A percentile compares a stretch with the other conserved stretches of the same genome.
Evolutionary conservation across 2,113 vertebrate genomes (phyloP).

Genomic region (Mustelus asterias): DNA sequence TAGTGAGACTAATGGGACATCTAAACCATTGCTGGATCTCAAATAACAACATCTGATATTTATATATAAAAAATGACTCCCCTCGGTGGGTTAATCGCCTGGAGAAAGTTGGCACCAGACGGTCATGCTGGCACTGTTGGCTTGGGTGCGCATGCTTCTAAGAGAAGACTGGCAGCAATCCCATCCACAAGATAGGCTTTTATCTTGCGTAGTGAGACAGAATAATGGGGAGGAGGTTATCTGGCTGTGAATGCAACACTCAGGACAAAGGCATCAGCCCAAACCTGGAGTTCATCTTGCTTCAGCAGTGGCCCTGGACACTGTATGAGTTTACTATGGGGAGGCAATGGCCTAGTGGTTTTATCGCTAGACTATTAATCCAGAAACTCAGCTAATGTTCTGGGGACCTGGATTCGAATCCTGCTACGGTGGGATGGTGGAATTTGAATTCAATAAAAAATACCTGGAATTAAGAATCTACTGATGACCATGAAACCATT

Average conservation of each 20-base stretch:
- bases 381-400: too few species aligned
- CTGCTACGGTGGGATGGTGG: too few species aligned
- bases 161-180: background rate
- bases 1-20: background rate
- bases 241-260: too few species aligned
- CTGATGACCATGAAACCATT: too few species aligned
- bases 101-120: background rate
- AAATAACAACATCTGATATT: too few species aligned
- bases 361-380: too few species aligned
- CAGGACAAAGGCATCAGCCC: background rate
- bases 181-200: background rate
- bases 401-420: too few species aligned
- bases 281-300: background rate
- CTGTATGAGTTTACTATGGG: background rate
- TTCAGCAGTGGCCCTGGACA: background rate
- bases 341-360: too few species aligned
- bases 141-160: background rate
- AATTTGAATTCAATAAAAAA: too few species aligned
- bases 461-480: too few species aligned
- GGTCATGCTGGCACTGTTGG: background rate
- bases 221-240: background rate
- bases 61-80: too few species aligned
- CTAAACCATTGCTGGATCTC: background rate
- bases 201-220: background rate
- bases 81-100: background rate